Evolutionary conservation across 1,140 invertebrate genomes (phyloP).

Genomic region (Stegodyphus mimosarum): DNA sequence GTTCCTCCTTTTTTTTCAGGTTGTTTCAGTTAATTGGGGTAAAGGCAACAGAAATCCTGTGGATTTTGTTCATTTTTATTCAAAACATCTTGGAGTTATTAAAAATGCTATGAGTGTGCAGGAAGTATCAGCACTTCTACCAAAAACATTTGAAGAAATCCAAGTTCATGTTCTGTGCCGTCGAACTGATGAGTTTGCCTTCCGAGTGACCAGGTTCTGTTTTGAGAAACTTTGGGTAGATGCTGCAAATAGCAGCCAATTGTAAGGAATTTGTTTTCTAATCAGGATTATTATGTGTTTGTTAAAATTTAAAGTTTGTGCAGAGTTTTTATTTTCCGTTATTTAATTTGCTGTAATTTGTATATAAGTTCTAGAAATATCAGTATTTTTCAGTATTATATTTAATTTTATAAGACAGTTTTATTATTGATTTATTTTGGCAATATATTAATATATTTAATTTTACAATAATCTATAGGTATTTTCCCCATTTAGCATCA

Average conservation of each 20-base stretch:
- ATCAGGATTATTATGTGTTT: too few relatives aligned
- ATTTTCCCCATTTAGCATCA: too few relatives aligned
- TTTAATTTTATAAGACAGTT: too few relatives aligned
- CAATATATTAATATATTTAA: too few relatives aligned
- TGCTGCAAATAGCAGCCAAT: background rate
- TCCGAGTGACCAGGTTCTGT: constrained; percentile 18
- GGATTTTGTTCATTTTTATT: constrained; percentile 47
- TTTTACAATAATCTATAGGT: too few relatives aligned
- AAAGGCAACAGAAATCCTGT: constrained; percentile 52
- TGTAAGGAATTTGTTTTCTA: background rate
- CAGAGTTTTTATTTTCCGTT: too few relatives aligned
- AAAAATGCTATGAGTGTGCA: background rate
- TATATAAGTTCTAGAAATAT: too few relatives aligned
- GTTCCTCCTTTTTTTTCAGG: constrained; percentile 1
- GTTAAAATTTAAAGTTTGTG: too few relatives aligned
- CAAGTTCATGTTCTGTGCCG: constrained; percentile 43
- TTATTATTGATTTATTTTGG: too few relatives aligned
- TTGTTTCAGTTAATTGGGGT: constrained; percentile 35
- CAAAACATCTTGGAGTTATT: constrained; percentile 18
- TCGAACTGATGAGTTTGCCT: constrained; percentile 22
- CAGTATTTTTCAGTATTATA: too few relatives aligned
- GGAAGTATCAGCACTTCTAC: constrained; percentile 14
- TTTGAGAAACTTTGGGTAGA: constrained; percentile 29
- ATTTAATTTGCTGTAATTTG: too few relatives aligned
- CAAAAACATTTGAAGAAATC: constrained; percentile 49